Conservation (phyloP, 1,140 invertebrate genomes). For the Drosophila lacertosa region DNA sequence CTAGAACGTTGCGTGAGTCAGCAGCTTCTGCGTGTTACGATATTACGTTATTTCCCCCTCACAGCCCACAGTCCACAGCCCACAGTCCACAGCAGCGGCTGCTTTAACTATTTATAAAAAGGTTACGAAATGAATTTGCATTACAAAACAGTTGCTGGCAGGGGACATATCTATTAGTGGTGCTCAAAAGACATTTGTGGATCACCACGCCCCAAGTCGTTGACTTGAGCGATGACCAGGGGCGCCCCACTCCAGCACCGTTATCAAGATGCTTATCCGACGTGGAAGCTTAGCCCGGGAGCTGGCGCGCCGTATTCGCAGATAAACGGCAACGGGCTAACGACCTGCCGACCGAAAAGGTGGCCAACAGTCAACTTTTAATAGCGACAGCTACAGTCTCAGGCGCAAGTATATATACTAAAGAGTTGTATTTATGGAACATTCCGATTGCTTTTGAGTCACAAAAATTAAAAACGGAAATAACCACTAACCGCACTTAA, state of each 20-base stretch:
- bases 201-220: conserved; percentile 71
- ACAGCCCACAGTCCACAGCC: no score
- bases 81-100: no score
- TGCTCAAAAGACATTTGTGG: conserved; percentile 59
- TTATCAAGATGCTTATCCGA: conserved; percentile 39
- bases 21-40: conserved; percentile 47
- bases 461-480: neutral
- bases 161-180: conserved; percentile 32
- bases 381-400: conserved; percentile 19
- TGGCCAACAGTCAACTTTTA: conserved; percentile 35
- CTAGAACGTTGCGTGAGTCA: conserved; percentile 58
- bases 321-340: conserved; percentile 66
- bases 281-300: conserved; percentile 16
- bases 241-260: conserved; percentile 7
- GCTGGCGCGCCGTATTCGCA: conserved; percentile 40
- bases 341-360: conserved; percentile 61
- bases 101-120: conserved; percentile 57
- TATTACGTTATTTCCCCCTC: conserved; percentile 31
- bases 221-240: conserved; percentile 62
- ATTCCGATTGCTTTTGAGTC: conserved; percentile 42
- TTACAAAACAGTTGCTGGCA: conserved; percentile 57
- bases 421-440: conserved; percentile 20
- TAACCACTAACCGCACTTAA: neutral
- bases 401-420: conserved; percentile 8
- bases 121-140: conserved; percentile 75